Evolutionary conservation across 2,113 vertebrate species (phyloP).

Genomic region (Brienomyrus longianalis): DNA sequence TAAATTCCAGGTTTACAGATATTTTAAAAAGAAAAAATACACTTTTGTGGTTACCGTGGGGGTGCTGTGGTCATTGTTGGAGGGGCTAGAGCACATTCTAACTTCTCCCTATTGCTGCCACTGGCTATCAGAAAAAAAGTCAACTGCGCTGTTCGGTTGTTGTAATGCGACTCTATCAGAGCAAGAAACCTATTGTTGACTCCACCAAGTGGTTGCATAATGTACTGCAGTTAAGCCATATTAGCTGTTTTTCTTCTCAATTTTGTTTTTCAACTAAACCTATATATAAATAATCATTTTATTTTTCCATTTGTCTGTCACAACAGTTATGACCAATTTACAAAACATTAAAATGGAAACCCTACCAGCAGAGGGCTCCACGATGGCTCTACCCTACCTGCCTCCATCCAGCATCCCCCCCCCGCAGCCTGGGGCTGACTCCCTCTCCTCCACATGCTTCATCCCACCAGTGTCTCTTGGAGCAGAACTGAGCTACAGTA

Average conservation of each 20-base stretch:
- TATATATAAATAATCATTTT: neutral
- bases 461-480: neutral
- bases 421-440: neutral
- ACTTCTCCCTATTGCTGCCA: neutral
- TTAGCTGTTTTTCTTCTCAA: neutral
- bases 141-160: neutral
- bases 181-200: neutral
- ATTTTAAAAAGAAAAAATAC: no score
- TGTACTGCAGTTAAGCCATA: neutral
- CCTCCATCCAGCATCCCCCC: neutral
- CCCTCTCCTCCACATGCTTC: slow-evolving; percentile 18
- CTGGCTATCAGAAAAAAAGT: neutral
- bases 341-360: slow-evolving; percentile 1
- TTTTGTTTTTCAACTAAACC: neutral
- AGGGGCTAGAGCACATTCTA: neutral
- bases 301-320: neutral
- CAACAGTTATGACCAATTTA: neutral
- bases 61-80: neutral
- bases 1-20: no score
- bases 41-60: neutral
- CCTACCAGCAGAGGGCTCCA: neutral
- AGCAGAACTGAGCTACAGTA: slow-evolving; percentile 21
- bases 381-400: neutral
- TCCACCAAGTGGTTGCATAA: neutral
- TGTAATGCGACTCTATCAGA: neutral